Conservation (phyloP, 2,888 invertebrate genomes). For the Caenorhabditis zanzibari region DNA sequence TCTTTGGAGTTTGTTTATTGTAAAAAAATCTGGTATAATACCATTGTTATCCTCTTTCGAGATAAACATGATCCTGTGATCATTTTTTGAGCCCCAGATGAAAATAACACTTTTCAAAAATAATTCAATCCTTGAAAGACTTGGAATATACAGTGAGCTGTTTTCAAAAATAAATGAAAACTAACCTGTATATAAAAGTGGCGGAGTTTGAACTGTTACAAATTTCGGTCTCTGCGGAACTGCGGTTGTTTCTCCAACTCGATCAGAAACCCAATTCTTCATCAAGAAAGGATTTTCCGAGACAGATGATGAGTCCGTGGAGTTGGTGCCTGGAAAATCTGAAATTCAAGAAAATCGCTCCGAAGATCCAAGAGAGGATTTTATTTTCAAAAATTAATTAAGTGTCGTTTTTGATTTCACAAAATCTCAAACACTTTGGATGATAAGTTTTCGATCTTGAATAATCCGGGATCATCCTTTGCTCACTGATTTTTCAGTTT, state of each 20-base stretch:
- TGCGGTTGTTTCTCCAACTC: constrained; percentile 30
- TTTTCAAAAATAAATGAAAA: background rate
- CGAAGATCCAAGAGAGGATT: background rate
- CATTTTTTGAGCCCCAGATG: no score
- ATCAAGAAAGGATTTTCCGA: constrained; percentile 73
- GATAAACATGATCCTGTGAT: no score
- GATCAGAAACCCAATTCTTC: constrained; percentile 68
- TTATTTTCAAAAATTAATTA: no score
- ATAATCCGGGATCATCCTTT: constrained; percentile 4
- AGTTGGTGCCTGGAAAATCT: constrained; percentile 13
- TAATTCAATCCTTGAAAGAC: background rate
- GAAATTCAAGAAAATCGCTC: background rate
- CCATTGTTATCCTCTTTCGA: no score
- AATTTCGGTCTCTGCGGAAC: constrained; percentile 26
- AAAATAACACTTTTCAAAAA: no score
- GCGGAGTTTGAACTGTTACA: constrained; percentile 52
- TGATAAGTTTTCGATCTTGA: background rate
- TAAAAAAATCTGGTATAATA: no score
- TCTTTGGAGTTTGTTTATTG: background rate
- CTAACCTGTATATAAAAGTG: constrained; percentile 59
- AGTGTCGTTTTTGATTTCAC: no score
- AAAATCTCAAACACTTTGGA: no score
- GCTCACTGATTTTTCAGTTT: background rate
- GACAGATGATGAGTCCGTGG: background rate
- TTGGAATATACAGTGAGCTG: background rate